Base-by-base conservation (phyloP, 2,113 vertebrate genomes). In the Porphyrio hochstetteri region DNA sequence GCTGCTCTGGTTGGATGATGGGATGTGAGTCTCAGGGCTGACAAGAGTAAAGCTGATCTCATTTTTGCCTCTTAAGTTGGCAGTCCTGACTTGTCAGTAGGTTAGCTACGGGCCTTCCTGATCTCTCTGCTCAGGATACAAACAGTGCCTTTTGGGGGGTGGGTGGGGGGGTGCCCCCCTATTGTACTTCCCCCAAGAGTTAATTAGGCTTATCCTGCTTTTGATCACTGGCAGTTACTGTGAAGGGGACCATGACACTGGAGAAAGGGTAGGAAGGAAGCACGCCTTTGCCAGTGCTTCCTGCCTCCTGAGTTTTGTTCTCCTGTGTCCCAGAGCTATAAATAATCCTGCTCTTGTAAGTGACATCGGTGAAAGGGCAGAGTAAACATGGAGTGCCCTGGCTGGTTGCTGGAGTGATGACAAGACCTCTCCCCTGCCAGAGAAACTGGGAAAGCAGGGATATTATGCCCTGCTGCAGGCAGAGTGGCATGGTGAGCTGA, bases 221-320 rank as follows among this genome's bases (percentile, higher is more conserved):
- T 42, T 64, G 20, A 38, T 29, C 0, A 0, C 60, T 75, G 74
- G 28, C 72, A 92, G 60, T 13, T 68, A 55, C 20, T 8, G 27
- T 18, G n/a, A 18, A 57, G 28, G 70, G 55, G 63, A 50, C 63
- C 25, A 35, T 14, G 65, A 57, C 92, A 24, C 9, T 53, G 80
- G 70, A 90, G 89, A 91, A 87, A 94, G 81, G 78, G 33, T 9
- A 82, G 93, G 92, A 92, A 94, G 94, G 93, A 93, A 94, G 88
- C 24, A 9, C 53, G 78, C 27, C 35, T 86, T 64, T 86, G 88
- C 88, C 75, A 93, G 68, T 12, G 7, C 38, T 96, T 96, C 93
- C 94, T 92, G 82, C 59, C 42, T 61, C 68, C 56, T 16, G 7
- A 38, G 36, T 48, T 59, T 31, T 90, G 27, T 76, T 67, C 59